A percentile compares a stretch with the other conserved stretches of the same genome.
Conservation (phyloP, 2,888 invertebrate species). For the Anagyrus pseudococci region DNA sequence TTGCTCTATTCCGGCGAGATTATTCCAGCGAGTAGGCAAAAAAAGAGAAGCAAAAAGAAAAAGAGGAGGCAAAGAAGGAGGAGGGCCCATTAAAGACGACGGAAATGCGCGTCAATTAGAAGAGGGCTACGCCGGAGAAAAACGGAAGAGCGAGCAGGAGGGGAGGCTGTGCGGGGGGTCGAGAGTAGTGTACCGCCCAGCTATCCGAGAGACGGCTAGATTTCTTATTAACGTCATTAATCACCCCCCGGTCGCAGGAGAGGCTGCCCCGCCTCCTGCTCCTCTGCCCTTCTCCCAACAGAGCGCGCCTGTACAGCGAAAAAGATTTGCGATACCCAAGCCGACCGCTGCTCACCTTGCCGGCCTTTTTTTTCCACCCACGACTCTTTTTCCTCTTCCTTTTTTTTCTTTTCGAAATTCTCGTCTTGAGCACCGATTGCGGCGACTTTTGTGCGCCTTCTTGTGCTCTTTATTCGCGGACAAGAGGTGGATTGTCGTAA, state of each 20-base stretch:
- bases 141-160: not conserved
- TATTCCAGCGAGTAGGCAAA: slow-evolving; percentile 13
- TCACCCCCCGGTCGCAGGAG: slow-evolving; percentile 40
- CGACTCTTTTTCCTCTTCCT: too few relatives aligned
- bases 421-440: not conserved
- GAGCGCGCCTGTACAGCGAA: slow-evolving; percentile 14
- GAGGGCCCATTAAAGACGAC: slow-evolving; percentile 41
- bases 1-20: slow-evolving; percentile 31
- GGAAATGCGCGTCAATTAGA: slow-evolving; percentile 43
- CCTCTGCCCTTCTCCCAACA: not conserved
- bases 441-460: not conserved
- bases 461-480: slow-evolving; percentile 13
- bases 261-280: not conserved
- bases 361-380: too few relatives aligned
- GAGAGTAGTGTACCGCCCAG: too few relatives aligned
- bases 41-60: not conserved
- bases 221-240: slow-evolving; percentile 54
- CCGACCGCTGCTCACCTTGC: slow-evolving; percentile 5
- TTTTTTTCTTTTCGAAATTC: not conserved
- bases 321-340: slow-evolving; percentile 29
- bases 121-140: slow-evolving; percentile 17
- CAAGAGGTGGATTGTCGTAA: slow-evolving; percentile 29
- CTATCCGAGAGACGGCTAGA: slow-evolving; percentile 37
- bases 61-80: not conserved
- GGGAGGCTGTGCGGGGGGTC: not conserved